Evolutionary conservation across 2,113 vertebrate species (phyloP).

Genomic region (Scartelaos histophorus): DNA sequence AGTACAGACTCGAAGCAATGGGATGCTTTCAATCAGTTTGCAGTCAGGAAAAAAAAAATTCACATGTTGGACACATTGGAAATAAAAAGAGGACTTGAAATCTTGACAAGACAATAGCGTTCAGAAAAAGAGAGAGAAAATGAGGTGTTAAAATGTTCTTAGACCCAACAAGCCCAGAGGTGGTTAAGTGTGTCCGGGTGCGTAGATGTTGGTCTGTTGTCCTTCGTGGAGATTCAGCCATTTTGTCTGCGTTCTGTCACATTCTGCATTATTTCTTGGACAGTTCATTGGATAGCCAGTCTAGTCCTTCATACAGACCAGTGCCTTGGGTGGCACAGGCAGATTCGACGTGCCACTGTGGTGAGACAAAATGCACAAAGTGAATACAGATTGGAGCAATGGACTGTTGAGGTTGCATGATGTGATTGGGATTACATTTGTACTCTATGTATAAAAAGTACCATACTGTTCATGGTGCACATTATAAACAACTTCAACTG

Average conservation of each 20-base stretch:
- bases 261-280: conserved; percentile 71
- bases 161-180: conserved; percentile 47
- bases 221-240: conserved; percentile 17
- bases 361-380: background rate
- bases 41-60: background rate
- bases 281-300: conserved; percentile 90
- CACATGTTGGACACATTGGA: background rate
- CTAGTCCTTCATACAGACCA: conserved; percentile 90
- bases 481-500: no score
- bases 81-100: conserved; percentile 21
- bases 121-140: conserved; percentile 33
- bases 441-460: no score
- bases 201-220: conserved; percentile 41
- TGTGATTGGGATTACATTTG: no score
- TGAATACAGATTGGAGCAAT: background rate
- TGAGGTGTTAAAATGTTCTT: conserved; percentile 35
- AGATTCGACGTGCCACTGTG: conserved; percentile 88
- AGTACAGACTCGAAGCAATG: background rate
- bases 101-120: conserved; percentile 28
- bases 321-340: conserved; percentile 89
- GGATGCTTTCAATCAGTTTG: background rate
- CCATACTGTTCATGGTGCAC: no score
- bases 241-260: background rate
- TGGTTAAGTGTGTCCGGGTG: conserved; percentile 44
- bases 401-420: no score